Conservation (phyloP, 2,797 vertebrate species). For the Varecia variegata region DNA sequence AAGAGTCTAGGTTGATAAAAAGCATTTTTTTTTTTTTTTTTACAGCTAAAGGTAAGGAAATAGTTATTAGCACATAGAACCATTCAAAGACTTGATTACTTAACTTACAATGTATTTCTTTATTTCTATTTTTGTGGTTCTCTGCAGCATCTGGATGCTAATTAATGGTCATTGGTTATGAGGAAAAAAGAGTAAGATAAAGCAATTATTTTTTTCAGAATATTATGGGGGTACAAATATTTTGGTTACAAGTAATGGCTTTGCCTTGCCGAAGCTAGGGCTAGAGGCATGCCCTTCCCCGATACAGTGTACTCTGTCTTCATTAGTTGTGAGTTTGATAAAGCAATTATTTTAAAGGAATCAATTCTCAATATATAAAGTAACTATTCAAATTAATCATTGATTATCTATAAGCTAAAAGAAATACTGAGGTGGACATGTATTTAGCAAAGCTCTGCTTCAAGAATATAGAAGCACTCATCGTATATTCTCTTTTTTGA, state of each 20-base stretch:
- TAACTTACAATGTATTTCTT: conserved; percentile 71
- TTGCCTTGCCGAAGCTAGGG: too few species aligned
- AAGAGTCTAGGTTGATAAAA: conserved; percentile 52
- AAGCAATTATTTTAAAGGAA: neutral
- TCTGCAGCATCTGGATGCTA: neutral
- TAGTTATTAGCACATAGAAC: neutral
- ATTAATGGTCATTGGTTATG: neutral
- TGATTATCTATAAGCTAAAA: neutral
- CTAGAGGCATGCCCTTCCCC: too few species aligned
- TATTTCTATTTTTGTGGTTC: conserved; percentile 66
- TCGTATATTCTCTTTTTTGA: neutral
- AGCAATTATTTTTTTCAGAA: neutral
- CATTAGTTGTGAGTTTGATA: neutral
- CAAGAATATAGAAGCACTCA: neutral
- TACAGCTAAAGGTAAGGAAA: neutral
- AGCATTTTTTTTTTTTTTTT: conserved; percentile 56
- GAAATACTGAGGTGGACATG: neutral
- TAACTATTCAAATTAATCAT: neutral
- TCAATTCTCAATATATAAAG: conserved; percentile 4
- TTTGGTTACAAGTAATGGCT: too few species aligned
- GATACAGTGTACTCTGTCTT: too few species aligned
- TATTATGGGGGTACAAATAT: too few species aligned
- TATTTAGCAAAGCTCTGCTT: conserved; percentile 10
- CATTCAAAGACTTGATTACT: conserved; percentile 67
- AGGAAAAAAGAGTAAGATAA: neutral